Conservation (phyloP, 2,113 vertebrate species). For the Penelope pileata region DNA sequence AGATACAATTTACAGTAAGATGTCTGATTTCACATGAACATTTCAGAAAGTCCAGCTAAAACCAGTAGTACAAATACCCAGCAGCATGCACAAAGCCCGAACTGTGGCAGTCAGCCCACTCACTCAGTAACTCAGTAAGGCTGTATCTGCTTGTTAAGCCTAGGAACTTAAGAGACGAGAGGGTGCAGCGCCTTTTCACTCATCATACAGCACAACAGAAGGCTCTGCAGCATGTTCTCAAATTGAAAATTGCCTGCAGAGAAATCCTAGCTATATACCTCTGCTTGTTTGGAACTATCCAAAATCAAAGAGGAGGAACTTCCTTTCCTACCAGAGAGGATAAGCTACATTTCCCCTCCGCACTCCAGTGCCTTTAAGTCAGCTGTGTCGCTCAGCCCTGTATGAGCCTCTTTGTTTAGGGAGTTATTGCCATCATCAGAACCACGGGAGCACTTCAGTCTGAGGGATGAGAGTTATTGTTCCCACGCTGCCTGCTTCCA, state of each 20-base stretch:
- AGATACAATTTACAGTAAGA: background rate
- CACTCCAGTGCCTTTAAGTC: background rate
- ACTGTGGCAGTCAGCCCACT: background rate
- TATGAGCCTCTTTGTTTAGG: background rate
- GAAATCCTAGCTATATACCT: background rate
- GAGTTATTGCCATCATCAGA: background rate
- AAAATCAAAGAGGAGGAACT: background rate
- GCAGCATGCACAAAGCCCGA: background rate
- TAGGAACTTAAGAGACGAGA: background rate
- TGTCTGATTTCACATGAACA: background rate
- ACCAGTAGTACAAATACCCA: background rate
- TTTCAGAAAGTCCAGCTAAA: background rate
- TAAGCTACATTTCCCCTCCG: background rate
- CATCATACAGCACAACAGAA: background rate
- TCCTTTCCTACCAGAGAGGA: background rate
- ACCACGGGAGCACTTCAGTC: background rate
- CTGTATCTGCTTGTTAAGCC: background rate
- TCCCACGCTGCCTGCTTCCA: background rate
- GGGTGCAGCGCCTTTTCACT: background rate
- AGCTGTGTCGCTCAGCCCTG: background rate
- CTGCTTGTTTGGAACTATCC: background rate
- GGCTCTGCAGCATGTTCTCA: background rate
- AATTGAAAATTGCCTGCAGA: background rate
- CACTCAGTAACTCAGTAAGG: background rate
- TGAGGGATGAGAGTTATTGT: constrained; percentile 17